These are phyloP conservation scores for Monomorium pharaonis DNA, from an alignment of 1,140 invertebrate species.

Conservation along the genomic window DNA sequence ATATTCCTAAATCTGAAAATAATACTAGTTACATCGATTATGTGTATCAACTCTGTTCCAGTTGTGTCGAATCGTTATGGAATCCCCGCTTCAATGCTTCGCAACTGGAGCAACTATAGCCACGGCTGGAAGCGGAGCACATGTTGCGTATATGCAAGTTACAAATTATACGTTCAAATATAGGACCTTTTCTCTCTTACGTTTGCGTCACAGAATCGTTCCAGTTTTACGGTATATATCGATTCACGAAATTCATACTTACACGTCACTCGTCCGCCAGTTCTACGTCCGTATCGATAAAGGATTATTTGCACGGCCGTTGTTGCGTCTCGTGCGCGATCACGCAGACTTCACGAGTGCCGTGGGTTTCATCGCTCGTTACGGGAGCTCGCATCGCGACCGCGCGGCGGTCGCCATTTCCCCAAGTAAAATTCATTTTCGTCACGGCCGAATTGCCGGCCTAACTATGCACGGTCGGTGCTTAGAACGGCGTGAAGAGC, in stretches of 20 bases:
- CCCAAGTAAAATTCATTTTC: constrained; percentile 68
- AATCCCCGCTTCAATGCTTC: constrained; percentile 23
- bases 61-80: constrained; percentile 17
- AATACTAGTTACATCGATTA: background rate
- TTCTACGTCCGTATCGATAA: background rate
- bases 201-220: background rate
- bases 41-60: background rate
- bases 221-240: constrained; percentile 38
- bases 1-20: background rate
- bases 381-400: background rate
- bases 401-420: constrained; percentile 51
- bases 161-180: constrained; percentile 36
- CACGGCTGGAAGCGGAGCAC: constrained; percentile 17
- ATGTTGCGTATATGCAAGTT: background rate
- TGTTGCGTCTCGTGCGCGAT: background rate
- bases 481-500: background rate
- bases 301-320: background rate
- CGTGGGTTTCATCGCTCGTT: background rate
- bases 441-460: constrained; percentile 74
- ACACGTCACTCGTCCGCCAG: background rate
- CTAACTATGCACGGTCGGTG: constrained; percentile 37
- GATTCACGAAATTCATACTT: constrained; percentile 33
- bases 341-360: constrained; percentile 7
- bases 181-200: constrained; percentile 8
- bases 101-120: constrained; percentile 46